Percentiles rank a stretch among this genome's conserved stretches.
phyloP scores from a whole-genome alignment of 2,888 invertebrate species.

The Drosophila emarginata region DNA sequence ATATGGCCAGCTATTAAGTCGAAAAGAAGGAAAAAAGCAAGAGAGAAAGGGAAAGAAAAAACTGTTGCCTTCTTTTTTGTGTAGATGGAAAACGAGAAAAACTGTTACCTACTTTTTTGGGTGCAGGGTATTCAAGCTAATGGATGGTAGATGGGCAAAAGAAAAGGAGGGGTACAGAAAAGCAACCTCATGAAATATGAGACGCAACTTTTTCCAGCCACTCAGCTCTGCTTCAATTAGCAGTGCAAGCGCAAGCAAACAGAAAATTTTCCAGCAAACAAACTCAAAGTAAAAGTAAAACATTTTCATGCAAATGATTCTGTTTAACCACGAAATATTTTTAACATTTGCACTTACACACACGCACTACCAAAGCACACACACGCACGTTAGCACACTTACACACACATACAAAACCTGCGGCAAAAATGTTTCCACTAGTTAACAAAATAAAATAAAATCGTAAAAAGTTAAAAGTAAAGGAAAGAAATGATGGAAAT shows the following conservation, averaged over 20 bases:
- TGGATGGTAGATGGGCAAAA: background rate
- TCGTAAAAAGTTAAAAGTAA: background rate
- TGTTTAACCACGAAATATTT: slow-evolving; percentile 71
- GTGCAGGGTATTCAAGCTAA: slow-evolving; percentile 10
- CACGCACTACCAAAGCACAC: background rate
- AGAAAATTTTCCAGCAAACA: slow-evolving; percentile 26
- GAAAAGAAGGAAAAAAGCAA: slow-evolving; percentile 5
- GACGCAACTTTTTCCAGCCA: slow-evolving; percentile 20
- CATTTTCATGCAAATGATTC: slow-evolving; percentile 72
- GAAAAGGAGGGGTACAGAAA: background rate
- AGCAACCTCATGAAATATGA: slow-evolving; percentile 28
- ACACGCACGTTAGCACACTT: slow-evolving; percentile 10
- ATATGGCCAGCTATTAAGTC: slow-evolving; percentile 16
- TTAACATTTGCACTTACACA: slow-evolving; percentile 52
- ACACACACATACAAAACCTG: slow-evolving; percentile 43
- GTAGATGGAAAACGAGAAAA: slow-evolving; percentile 14
- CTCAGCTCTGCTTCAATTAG: slow-evolving; percentile 58
- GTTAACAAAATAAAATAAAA: slow-evolving; percentile 21
- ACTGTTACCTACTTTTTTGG: slow-evolving; percentile 41
- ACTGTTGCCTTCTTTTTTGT: background rate
- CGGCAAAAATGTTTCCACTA: slow-evolving; percentile 61
- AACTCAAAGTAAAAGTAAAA: slow-evolving; percentile 62
- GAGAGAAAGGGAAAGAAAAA: background rate
- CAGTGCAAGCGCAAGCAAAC: slow-evolving; percentile 27
- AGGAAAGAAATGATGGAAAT: slow-evolving; percentile 10